phyloP scores from a whole-genome alignment of 2,113 vertebrate species.

The Podiceps cristatus region DNA sequence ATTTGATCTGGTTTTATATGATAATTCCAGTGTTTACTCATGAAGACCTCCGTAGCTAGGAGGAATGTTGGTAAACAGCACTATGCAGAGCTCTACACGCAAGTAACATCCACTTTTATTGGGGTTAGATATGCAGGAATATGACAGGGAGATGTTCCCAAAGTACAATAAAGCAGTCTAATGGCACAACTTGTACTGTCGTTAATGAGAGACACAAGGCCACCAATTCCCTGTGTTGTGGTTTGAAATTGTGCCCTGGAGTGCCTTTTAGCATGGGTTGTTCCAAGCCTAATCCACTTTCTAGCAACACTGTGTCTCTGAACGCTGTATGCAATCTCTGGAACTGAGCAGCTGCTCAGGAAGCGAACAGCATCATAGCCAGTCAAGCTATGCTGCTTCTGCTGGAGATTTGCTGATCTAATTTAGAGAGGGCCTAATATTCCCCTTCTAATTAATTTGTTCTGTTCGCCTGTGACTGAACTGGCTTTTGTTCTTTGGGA shows the following conservation, averaged over 20 bases:
- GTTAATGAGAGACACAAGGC: neutral
- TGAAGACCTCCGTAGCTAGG: neutral
- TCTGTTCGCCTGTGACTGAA: neutral
- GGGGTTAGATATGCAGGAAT: neutral
- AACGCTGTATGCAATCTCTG: neutral
- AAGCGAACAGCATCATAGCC: neutral
- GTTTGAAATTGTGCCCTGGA: neutral
- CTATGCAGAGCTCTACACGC: neutral
- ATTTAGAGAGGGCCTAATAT: conserved; percentile 3
- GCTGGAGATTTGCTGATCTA: conserved; percentile 3
- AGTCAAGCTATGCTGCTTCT: neutral
- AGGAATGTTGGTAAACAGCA: neutral
- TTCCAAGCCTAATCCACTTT: neutral
- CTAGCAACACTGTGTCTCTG: neutral
- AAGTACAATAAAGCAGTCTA: neutral
- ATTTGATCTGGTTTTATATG: neutral
- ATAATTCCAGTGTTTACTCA: neutral
- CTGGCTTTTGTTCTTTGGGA: conserved; percentile 49
- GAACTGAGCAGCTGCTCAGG: neutral
- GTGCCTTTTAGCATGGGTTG: neutral
- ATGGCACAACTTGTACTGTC: neutral
- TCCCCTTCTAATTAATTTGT: conserved; percentile 57
- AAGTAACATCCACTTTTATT: neutral
- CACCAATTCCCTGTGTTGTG: neutral
- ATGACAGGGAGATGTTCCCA: neutral